A percentile compares a stretch with the other conserved stretches of the same genome.
phyloP scores from a whole-genome alignment of 2,113 vertebrate genomes.

The Rhinogobius similis region DNA sequence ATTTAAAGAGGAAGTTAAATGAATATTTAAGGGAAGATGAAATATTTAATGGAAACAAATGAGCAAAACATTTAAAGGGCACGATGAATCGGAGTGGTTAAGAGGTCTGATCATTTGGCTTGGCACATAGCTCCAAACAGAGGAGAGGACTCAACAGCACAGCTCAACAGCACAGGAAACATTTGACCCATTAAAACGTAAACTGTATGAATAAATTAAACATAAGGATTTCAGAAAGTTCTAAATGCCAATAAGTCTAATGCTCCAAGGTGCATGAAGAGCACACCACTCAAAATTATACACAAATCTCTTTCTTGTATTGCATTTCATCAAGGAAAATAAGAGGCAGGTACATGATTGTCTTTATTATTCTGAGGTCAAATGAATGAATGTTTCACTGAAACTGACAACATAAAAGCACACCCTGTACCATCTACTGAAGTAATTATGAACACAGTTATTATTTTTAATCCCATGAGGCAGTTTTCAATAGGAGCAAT shows the following conservation, averaged over 20 bases:
- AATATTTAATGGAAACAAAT: slow-evolving; percentile 85
- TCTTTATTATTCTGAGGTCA: no score
- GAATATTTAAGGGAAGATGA: slow-evolving; percentile 82
- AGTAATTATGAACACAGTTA: slow-evolving; percentile 22
- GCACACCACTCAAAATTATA: not conserved
- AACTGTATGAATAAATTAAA: not conserved
- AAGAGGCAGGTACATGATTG: not conserved
- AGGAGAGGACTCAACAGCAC: not conserved
- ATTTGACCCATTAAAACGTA: not conserved
- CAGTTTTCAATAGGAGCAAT: slow-evolving; percentile 6
- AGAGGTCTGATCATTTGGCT: slow-evolving; percentile 59
- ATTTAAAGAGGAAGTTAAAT: slow-evolving; percentile 81
- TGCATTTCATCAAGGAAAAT: not conserved
- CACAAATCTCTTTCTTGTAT: not conserved
- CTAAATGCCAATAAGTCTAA: not conserved
- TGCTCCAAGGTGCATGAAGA: not conserved
- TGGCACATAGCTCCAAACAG: not conserved
- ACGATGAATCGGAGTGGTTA: slow-evolving; percentile 76
- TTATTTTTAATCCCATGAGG: slow-evolving; percentile 30
- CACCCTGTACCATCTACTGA: slow-evolving; percentile 32
- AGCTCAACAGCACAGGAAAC: not conserved
- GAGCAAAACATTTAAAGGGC: slow-evolving; percentile 81
- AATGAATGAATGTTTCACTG: no score
- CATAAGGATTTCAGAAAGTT: not conserved
- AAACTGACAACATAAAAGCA: no score